phyloP scores from a whole-genome alignment of 2,797 vertebrate species.

The Gambelia wislizenii region DNA sequence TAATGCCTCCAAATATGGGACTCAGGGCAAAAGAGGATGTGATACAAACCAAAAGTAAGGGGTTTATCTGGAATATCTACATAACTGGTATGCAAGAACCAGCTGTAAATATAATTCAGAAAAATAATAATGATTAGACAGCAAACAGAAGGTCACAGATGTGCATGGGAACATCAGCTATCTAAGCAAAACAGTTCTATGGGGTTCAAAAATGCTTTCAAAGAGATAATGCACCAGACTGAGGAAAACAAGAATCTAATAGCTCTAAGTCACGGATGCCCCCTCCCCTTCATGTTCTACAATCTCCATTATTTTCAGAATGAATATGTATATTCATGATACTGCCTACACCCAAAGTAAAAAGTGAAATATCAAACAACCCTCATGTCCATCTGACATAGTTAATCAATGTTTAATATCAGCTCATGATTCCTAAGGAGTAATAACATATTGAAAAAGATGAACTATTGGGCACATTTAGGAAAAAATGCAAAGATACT shows the following conservation, averaged over 20 bases:
- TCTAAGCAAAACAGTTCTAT: conserved; percentile 53
- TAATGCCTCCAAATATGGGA: conserved; percentile 54
- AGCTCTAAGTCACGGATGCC: conserved; percentile 34
- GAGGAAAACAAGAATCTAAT: conserved; percentile 57
- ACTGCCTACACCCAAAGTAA: conserved; percentile 5
- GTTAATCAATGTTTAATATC: not conserved
- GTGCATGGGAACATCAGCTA: conserved; percentile 7
- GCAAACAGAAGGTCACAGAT: conserved; percentile 59
- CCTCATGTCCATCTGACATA: not conserved
- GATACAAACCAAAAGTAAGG: conserved; percentile 24
- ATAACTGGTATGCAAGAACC: conserved; percentile 29
- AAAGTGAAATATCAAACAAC: not conserved
- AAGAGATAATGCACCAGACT: conserved; percentile 52
- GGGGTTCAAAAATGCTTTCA: conserved; percentile 56
- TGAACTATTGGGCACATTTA: not conserved
- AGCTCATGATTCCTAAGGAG: not conserved
- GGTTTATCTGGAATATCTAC: conserved; percentile 37
- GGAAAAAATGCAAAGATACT: not conserved
- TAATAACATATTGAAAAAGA: not conserved
- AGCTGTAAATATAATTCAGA: conserved; percentile 54
- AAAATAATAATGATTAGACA: conserved; percentile 35
- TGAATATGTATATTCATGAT: not conserved
- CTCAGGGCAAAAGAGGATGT: not conserved
- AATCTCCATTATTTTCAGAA: conserved; percentile 23
- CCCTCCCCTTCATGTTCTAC: conserved; percentile 48